Base-by-base conservation (phyloP, 2,888 invertebrate genomes). In the Chrysolina oricalcia region DNA sequence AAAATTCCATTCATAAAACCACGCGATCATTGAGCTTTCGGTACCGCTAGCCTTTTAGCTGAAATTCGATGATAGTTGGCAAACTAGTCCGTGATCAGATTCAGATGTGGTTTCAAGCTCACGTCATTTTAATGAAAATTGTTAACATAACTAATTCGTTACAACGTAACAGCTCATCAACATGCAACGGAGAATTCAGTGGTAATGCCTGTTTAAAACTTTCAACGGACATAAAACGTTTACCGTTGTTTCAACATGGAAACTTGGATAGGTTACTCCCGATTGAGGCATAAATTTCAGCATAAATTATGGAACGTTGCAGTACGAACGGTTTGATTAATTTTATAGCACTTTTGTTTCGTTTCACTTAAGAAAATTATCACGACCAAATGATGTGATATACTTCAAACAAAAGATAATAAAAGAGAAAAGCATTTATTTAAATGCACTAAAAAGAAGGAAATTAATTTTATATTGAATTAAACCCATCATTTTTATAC, bases 51-150 rank as follows among this genome's bases (percentile, higher is more conserved):
- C 59, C 59, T n/a, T 59, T 35, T 59, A 10, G 23, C 27, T 10
- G 23, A 23, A 19, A 56, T 56, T 56, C 56, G n/a, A 35, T 8
- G 17, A 59, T 17, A 59, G 59, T 59, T 27, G 23, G n/a, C 35
- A 17, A 59, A 59, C 15, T 59, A 27, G n/a, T 23, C 27, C 17
- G 27, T 27, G 9, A 56, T 56, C 27, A 59, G 13, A 40, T 67
- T 53, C 40, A 19, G 63, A 72, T 74, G 72, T 70, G 72, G 72
- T 46, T 73, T 70, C 41, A 40, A 69, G 41, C 72, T 72, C 43
- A 73, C 73, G 73, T 78, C 68, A 75, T 66, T 73, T 77, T 76
- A 79, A 78, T 79, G 76, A 78, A 77, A 78, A 77, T 74, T 74
- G 66, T 71, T 72, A 67, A 73, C 74, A 73, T 73, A 78, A 76